These are phyloP conservation scores for Leptinotarsa rubiginosa DNA, from an alignment of 2,888 invertebrate species.

Conservation along the genomic window DNA sequence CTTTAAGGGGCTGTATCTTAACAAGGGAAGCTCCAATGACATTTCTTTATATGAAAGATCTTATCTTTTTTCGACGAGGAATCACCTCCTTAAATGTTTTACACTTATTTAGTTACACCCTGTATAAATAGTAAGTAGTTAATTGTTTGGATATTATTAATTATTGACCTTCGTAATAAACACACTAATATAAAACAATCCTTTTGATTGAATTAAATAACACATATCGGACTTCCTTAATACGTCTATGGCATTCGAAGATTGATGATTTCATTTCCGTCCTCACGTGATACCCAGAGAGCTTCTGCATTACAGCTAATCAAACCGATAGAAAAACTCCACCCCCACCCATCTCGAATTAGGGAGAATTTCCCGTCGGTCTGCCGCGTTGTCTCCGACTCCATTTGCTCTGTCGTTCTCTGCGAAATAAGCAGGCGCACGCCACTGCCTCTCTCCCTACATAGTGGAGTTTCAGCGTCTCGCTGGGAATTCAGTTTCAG, in stretches of 20 bases:
- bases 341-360: neutral
- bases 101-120: too few species aligned
- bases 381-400: constrained; percentile 9
- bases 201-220: too few species aligned
- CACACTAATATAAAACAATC: too few species aligned
- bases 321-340: constrained; percentile 17
- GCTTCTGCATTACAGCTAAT: neutral
- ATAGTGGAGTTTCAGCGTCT: constrained; percentile 42
- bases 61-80: too few species aligned
- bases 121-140: too few species aligned
- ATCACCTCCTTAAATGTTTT: too few species aligned
- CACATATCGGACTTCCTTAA: neutral
- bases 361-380: neutral
- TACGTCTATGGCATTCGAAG: neutral
- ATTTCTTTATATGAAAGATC: too few species aligned
- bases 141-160: too few species aligned
- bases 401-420: neutral
- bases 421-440: constrained; percentile 25
- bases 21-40: too few species aligned
- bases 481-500: constrained; percentile 46
- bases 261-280: neutral
- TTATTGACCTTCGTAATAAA: too few species aligned
- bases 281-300: neutral
- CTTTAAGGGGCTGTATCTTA: too few species aligned
- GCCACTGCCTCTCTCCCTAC: constrained; percentile 43